Conservation (phyloP, 2,888 invertebrate species). For the Coremacera marginata region DNA sequence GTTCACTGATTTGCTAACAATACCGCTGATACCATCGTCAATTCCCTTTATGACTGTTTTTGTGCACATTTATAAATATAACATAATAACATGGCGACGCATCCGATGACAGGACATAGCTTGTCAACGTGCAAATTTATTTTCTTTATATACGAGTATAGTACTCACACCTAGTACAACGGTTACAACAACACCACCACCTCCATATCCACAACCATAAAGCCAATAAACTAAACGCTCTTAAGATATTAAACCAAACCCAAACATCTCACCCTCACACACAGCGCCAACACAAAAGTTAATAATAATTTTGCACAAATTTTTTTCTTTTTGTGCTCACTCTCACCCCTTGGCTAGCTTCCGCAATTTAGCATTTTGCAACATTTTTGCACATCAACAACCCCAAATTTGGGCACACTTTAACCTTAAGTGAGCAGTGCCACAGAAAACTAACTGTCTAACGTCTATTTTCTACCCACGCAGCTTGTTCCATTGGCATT, state of each 20-base stretch:
- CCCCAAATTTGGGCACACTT: constrained; percentile 55
- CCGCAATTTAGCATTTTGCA: constrained; percentile 46
- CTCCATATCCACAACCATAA: constrained; percentile 40
- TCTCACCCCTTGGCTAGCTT: background rate
- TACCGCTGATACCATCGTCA: constrained; percentile 57
- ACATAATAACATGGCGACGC: constrained; percentile 47
- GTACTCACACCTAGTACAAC: constrained; percentile 52
- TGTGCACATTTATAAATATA: constrained; percentile 20
- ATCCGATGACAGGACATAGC: constrained; percentile 53
- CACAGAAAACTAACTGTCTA: background rate
- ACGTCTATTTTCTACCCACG: background rate
- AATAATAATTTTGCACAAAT: constrained; percentile 36
- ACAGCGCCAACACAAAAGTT: background rate
- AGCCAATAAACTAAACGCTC: constrained; percentile 65
- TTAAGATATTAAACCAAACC: constrained; percentile 50
- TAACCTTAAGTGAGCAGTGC: constrained; percentile 1
- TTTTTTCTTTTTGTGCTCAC: constrained; percentile 32
- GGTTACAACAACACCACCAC: constrained; percentile 26
- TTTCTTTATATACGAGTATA: constrained; percentile 59
- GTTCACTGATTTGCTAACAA: constrained; percentile 53
- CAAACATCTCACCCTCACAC: constrained; percentile 34
- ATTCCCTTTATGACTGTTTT: constrained; percentile 62
- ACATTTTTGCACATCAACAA: constrained; percentile 54
- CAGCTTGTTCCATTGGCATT: constrained; percentile 30
- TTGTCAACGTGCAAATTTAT: constrained; percentile 62